Evolutionary conservation across 92 coral and sea anemone genomes (phyloP), one percentile per base, ranked within the genome.

Genomic region (Epizoanthus scotinus): DNA sequence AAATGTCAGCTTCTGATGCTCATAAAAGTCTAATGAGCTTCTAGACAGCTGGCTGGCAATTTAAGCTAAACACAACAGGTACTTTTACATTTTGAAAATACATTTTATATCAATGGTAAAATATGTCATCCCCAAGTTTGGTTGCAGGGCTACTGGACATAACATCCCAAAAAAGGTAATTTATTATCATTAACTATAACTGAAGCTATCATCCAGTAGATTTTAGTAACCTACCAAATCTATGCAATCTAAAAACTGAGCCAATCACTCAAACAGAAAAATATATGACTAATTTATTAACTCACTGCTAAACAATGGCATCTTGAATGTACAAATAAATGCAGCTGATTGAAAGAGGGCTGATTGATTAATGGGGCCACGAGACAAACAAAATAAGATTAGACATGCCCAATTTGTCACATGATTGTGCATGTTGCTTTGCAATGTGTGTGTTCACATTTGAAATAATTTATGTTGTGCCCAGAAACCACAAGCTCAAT

Each of bases 1-100:
- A 75, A 75, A 75, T 75, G 81, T 58, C 68, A 59, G 81, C 81
- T 75, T 75, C 34, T 59, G 68, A 75, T 59, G 81, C 81, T 75
- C 81, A 75, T 75, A 55, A 75, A 75, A 57, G 67, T 58, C 81
- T 75, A 58, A 75, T 75, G 81, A 75, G 81, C 25, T 25, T n/a
- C 28, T 59, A 34, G 60, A 75, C 81, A 75, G 81, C 81, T 75
- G 81, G 38, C 81, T 40, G 67, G 22, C 56, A 75, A 75, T 34
- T 34, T 34, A 75, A 40, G 52, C 56, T 59, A 59, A 59, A 59
- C 81, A 59, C 27, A 57, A 59, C 81, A 75, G 81, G 81, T 75
- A 75, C 68, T 75, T 38, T 54, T 55, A 75, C 67, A 73, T 73
- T 73, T 44, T 8, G 15, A 44, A 42, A 44, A 44, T 44, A 44